Evolutionary conservation across 2,113 vertebrate species (phyloP), one percentile per base, ranked within the genome.

Genomic region (Rhagologus leucostigma): DNA sequence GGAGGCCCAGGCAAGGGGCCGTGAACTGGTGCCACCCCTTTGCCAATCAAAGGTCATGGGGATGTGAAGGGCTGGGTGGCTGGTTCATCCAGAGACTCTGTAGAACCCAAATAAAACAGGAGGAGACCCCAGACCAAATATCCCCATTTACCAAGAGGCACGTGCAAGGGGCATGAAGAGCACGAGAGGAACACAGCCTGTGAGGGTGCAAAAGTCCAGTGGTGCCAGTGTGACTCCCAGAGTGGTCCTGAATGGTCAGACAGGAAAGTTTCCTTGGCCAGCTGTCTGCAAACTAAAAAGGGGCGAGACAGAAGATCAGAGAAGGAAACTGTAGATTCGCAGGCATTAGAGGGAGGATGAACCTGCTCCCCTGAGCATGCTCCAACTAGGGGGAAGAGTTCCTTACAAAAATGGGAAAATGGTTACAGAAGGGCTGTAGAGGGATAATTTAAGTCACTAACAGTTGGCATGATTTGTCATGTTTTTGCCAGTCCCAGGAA

Each of bases 281-380:
- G 47, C 83, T 87, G 56, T 71, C 82, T 83, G 75, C 63, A 90
- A 24, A 68, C 52, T 67, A 3, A 88, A 95, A 76, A 75, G 27
- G 26, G 30, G 16, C 68, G 50, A 80, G 62, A 39, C 27, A 55
- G 79, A 67, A 74, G n/a, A 59, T 87, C 42, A 47, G 82, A 84
- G 64, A 20, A 71, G 50, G 62, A 82, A 87, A 59, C 30, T 33
- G 10, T 53, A 62, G 69, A 39, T 87, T 50, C 84, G 42, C 33
- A 70, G 20, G 23, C 33, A 16, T 19, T 44, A 53, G 56, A 49
- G 47, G 70, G 82, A 59, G 39, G 74, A 62, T 85, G 70, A 75
- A 55, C 8, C 0, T 65, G 29, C 9, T 78, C 17, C 24, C 35
- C 15, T 44, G 52, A 63, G 78, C 26, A 5, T 44, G 35, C 13